phyloP scores from a whole-genome alignment of 2,113 vertebrate genomes.

The Neoarius graeffei region DNA sequence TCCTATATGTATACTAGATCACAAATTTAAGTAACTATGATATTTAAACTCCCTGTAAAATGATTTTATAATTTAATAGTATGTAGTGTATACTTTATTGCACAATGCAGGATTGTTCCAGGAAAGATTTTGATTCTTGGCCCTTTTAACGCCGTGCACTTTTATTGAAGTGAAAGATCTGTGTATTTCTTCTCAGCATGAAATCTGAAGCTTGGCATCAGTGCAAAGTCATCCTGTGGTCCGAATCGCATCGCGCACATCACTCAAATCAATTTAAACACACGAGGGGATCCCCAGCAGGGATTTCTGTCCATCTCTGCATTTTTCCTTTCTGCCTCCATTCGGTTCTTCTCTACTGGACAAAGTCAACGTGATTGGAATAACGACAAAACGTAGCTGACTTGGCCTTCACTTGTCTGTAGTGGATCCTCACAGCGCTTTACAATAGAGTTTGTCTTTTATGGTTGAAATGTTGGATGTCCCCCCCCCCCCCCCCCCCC shows the following conservation, averaged over 20 bases:
- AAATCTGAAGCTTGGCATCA: neutral
- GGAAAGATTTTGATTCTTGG: neutral
- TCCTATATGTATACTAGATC: neutral
- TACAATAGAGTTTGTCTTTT: neutral
- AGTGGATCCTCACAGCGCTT: neutral
- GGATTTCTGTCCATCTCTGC: constrained; percentile 9
- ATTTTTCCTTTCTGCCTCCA: neutral
- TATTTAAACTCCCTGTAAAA: neutral
- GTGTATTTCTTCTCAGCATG: constrained; percentile 39
- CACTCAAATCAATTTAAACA: constrained; percentile 58
- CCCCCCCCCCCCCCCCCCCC: too few relatives aligned
- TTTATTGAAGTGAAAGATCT: neutral
- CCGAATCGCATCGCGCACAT: constrained; percentile 42
- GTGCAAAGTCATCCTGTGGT: constrained; percentile 18
- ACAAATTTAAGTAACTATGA: neutral
- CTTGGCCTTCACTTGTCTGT: neutral
- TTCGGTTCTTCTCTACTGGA: constrained; percentile 9
- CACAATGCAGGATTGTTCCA: neutral
- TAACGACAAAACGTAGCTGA: neutral
- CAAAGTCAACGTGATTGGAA: constrained; percentile 12
- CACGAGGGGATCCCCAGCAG: constrained; percentile 17
- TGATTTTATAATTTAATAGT: neutral
- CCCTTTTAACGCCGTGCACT: neutral
- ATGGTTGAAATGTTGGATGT: neutral
- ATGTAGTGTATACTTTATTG: neutral